phyloP scores from a whole-genome alignment of 92 coral and sea anemone species.

The Actinostola sp. region DNA sequence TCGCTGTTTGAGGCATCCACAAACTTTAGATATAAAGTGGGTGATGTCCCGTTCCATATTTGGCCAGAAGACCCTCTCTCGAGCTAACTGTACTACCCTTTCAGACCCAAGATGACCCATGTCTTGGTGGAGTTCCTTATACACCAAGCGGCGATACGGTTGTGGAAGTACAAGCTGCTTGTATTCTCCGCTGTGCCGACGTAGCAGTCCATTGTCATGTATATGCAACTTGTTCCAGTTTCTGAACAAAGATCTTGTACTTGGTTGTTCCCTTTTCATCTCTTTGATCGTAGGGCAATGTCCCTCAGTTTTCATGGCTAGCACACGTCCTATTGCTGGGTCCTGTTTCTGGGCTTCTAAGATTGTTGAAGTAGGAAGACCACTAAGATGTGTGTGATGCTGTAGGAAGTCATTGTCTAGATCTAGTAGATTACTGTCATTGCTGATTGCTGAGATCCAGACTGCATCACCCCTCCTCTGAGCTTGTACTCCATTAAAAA shows the following conservation, averaged over 20 bases:
- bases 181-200: slow-evolving; percentile 15
- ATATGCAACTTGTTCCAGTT: slow-evolving; percentile 35
- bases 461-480: slow-evolving; percentile 43
- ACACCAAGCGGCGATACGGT: slow-evolving; percentile 15
- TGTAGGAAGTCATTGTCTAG: no score
- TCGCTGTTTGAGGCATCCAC: slow-evolving; percentile 35
- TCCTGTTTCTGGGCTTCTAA: slow-evolving; percentile 43
- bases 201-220: slow-evolving; percentile 17
- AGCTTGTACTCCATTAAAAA: slow-evolving; percentile 33
- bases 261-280: slow-evolving; percentile 16
- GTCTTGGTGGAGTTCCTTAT: slow-evolving; percentile 39
- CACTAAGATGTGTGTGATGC: no score
- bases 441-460: slow-evolving; percentile 51
- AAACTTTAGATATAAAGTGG: slow-evolving; percentile 32
- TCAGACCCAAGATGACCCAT: slow-evolving; percentile 56
- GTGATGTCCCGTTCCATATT: slow-evolving; percentile 44
- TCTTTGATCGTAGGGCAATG: slow-evolving; percentile 23
- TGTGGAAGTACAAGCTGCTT: slow-evolving; percentile 13
- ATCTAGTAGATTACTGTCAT: no score
- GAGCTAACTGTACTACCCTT: slow-evolving; percentile 38
- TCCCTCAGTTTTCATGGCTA: slow-evolving; percentile 23
- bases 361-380: slow-evolving; percentile 9
- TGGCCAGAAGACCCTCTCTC: slow-evolving; percentile 57
- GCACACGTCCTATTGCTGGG: slow-evolving; percentile 28
- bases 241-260: slow-evolving; percentile 21